phyloP scores from a whole-genome alignment of 2,113 vertebrate genomes.

The Micromys minutus region DNA sequence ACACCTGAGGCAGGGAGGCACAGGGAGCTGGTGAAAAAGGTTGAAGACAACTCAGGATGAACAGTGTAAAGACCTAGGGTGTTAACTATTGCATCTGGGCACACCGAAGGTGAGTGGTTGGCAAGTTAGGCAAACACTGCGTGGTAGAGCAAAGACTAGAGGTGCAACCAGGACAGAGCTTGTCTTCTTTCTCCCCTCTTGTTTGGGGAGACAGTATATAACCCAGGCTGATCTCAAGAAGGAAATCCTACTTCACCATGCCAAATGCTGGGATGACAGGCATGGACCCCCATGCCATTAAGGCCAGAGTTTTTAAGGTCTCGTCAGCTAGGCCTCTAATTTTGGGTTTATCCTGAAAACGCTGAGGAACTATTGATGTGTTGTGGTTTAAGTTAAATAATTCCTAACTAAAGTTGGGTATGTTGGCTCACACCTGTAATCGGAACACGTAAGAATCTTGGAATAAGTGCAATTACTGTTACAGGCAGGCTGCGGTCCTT shows the following conservation, averaged over 20 bases:
- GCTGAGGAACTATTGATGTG: slow-evolving; percentile 13
- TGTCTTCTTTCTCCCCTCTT: not conserved
- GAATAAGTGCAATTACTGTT: not conserved
- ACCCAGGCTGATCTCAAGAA: not conserved
- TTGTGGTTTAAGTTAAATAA: slow-evolving; percentile 1
- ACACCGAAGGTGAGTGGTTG: not conserved
- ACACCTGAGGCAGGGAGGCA: not conserved
- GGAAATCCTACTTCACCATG: not conserved
- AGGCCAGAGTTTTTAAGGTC: not conserved
- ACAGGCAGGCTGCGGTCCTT: not conserved
- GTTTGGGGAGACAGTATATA: not conserved
- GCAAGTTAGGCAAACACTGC: not conserved
- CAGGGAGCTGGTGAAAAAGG: not conserved
- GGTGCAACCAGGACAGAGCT: not conserved
- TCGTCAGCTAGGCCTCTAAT: not conserved
- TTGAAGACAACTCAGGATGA: not conserved
- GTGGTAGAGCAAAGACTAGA: not conserved
- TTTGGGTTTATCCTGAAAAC: slow-evolving; percentile 1
- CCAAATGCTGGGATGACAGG: not conserved
- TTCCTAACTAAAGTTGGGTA: not conserved
- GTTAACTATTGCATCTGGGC: not conserved
- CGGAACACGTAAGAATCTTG: not conserved
- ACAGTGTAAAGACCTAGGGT: not conserved
- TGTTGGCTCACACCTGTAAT: not conserved
- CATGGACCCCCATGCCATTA: not conserved